A percentile compares a stretch with the other conserved stretches of the same genome.
These are phyloP conservation scores for Heliopora coerulea DNA, from an alignment of 92 coral and sea anemone species.

Conservation along the genomic window DNA sequence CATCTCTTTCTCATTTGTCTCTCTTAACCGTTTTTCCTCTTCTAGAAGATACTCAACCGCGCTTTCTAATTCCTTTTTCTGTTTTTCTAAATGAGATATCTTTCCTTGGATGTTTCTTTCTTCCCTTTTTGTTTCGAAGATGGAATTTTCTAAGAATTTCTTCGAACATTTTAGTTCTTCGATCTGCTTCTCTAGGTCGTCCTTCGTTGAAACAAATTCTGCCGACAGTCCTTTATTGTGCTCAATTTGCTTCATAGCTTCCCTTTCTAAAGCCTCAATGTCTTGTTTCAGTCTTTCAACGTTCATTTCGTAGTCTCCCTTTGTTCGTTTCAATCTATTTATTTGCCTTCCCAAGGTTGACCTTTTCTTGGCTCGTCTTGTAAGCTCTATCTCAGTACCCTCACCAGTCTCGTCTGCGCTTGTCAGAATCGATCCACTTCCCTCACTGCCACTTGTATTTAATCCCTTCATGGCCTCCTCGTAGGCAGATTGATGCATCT, in stretches of 20 bases:
- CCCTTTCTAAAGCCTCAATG: constrained; percentile 34
- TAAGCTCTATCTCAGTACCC: background rate
- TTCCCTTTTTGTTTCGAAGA: constrained; percentile 42
- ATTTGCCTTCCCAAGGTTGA: constrained; percentile 33
- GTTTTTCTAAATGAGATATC: constrained; percentile 39
- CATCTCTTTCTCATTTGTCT: background rate
- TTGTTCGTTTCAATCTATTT: constrained; percentile 22
- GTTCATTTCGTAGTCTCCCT: constrained; percentile 28
- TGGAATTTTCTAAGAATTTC: constrained; percentile 47
- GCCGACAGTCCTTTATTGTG: constrained; percentile 20
- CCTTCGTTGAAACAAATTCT: constrained; percentile 35
- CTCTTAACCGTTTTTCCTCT: constrained; percentile 38
- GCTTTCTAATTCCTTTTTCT: constrained; percentile 59
- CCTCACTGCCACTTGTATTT: constrained; percentile 67
- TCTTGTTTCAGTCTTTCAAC: constrained; percentile 49
- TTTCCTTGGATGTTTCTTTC: constrained; percentile 25
- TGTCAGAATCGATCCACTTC: constrained; percentile 62
- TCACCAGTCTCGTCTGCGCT: constrained; percentile 50
- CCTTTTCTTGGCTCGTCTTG: constrained; percentile 11
- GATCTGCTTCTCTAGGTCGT: constrained; percentile 56
- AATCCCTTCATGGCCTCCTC: constrained; percentile 63
- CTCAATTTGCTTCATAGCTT: constrained; percentile 25
- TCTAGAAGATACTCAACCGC: constrained; percentile 57
- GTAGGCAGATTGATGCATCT: constrained; percentile 61
- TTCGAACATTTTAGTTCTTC: constrained; percentile 45